Conservation (phyloP, 2,888 invertebrate species). For the Elegia similella region DNA sequence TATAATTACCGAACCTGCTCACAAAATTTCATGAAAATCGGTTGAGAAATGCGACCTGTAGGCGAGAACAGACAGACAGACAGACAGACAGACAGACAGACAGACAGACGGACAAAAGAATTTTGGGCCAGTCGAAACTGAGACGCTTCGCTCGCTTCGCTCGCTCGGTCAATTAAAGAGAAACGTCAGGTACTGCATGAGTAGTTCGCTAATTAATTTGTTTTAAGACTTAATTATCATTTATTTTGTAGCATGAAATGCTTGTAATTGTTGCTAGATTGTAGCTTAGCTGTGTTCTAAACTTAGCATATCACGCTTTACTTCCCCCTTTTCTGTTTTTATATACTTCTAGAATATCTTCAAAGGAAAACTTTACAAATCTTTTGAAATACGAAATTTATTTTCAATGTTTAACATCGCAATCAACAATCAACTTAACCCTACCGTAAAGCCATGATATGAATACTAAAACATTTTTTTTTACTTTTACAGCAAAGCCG, state of each 20-base stretch:
- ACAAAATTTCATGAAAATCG: too few relatives aligned
- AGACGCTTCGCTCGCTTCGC: too few relatives aligned
- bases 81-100: too few relatives aligned
- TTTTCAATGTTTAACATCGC: neutral
- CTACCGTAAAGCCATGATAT: neutral
- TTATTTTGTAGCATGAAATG: neutral
- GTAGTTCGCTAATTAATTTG: too few relatives aligned
- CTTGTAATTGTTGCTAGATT: neutral
- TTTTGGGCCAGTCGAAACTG: too few relatives aligned
- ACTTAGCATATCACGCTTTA: conserved; percentile 2
- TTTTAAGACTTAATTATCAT: too few relatives aligned
- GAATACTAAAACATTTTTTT: conserved; percentile 1
- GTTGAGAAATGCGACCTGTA: too few relatives aligned
- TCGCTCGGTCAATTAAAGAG: too few relatives aligned
- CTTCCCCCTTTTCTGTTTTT: neutral
- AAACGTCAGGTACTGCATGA: too few relatives aligned
- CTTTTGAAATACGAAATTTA: neutral
- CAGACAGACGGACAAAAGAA: too few relatives aligned
- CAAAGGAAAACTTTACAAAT: neutral
- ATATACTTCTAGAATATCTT: neutral
- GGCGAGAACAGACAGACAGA: too few relatives aligned
- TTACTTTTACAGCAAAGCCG: conserved; percentile 37
- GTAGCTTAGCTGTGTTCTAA: neutral
- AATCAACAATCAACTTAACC: neutral
- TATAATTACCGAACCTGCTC: too few relatives aligned